These are phyloP conservation scores for Sebastes goodei DNA, from an alignment of 2,797 vertebrate genomes.

Conservation along the genomic window DNA sequence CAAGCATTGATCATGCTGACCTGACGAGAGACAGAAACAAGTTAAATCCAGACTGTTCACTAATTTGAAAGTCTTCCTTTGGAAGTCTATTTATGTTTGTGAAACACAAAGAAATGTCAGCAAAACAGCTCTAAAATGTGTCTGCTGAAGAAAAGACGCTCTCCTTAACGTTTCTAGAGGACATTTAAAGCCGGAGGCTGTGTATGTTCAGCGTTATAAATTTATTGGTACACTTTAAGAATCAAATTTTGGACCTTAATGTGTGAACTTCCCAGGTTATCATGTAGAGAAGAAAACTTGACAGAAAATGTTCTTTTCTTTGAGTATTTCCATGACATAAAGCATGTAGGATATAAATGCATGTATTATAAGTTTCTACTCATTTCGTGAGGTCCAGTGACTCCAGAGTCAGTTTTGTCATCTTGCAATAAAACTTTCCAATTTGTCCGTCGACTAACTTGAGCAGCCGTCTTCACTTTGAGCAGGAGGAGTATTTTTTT, in stretches of 20 bases:
- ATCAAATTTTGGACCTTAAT: background rate
- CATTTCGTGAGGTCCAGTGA: background rate
- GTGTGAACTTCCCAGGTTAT: background rate
- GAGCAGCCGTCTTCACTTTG: slow-evolving; percentile 24
- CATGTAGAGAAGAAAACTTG: background rate
- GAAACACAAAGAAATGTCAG: background rate
- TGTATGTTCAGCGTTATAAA: background rate
- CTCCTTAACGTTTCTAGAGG: background rate
- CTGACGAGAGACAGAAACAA: background rate
- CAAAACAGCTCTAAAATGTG: background rate
- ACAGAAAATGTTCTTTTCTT: background rate
- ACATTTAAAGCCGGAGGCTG: background rate
- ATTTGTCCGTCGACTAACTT: slow-evolving; percentile 25
- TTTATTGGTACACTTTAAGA: background rate
- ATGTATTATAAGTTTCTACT: background rate
- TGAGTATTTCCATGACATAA: background rate
- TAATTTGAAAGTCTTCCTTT: background rate
- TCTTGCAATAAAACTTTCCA: slow-evolving; percentile 47
- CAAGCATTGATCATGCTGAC: background rate
- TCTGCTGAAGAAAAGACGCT: background rate
- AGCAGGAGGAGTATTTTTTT: slow-evolving; percentile 32
- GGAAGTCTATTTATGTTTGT: background rate
- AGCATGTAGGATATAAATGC: background rate
- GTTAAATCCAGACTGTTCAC: background rate
- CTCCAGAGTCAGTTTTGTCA: slow-evolving; percentile 20